Evolutionary conservation across 2,113 vertebrate genomes (phyloP).

Genomic region (Oreocharis arfaki): DNA sequence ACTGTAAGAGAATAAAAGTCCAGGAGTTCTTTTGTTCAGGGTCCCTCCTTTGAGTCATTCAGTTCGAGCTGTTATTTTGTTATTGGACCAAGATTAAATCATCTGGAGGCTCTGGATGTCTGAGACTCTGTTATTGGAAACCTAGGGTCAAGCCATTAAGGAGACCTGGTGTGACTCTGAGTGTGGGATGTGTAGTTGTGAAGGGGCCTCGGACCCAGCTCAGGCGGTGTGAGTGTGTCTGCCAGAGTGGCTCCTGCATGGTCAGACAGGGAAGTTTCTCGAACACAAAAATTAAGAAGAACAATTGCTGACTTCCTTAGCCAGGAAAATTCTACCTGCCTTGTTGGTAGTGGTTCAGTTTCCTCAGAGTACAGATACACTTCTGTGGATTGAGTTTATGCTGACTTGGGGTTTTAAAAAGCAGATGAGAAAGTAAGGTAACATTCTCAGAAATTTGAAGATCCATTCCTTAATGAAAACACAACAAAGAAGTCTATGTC

Average conservation of each 20-base stretch:
- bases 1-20: neutral
- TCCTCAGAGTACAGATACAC: neutral
- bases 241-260: neutral
- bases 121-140: neutral
- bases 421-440: neutral
- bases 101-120: neutral
- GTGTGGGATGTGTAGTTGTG: neutral
- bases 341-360: neutral
- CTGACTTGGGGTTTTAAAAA: neutral
- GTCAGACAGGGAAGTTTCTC: neutral
- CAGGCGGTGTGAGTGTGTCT: neutral
- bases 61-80: neutral
- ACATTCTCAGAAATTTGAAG: neutral
- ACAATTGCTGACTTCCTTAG: neutral
- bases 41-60: neutral
- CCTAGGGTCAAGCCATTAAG: fast-evolving
- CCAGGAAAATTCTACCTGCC: neutral
- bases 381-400: neutral
- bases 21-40: fast-evolving
- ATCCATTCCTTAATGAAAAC: neutral
- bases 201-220: fast-evolving
- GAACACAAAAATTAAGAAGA: neutral
- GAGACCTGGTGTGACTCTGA: neutral
- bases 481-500: neutral
- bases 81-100: neutral